phyloP scores from a whole-genome alignment of 2,888 invertebrate genomes.

The Neocrepidodera transversa region DNA sequence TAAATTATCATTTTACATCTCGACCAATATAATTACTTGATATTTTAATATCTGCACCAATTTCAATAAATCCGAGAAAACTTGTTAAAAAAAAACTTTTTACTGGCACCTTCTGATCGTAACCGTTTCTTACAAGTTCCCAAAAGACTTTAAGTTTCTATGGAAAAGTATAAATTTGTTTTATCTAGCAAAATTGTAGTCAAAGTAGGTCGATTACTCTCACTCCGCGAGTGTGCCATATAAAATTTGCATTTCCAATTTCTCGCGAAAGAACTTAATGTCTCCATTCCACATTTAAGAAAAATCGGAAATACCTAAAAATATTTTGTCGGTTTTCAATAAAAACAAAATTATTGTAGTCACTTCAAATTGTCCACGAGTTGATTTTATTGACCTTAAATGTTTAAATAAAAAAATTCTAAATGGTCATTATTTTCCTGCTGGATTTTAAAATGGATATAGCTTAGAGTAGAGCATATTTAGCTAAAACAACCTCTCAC shows the following conservation, averaged over 20 bases:
- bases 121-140: neutral
- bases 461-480: too few relatives aligned
- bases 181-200: conserved; percentile 25
- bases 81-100: neutral
- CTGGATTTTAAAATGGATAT: too few relatives aligned
- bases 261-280: conserved; percentile 21
- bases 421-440: too few relatives aligned
- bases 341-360: too few relatives aligned
- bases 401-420: too few relatives aligned
- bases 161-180: conserved; percentile 22
- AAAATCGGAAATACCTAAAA: conserved; percentile 5
- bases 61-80: neutral
- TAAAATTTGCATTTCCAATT: conserved; percentile 32
- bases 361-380: too few relatives aligned
- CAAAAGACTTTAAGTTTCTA: conserved; percentile 11
- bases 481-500: too few relatives aligned
- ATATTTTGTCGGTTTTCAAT: neutral
- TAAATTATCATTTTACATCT: too few relatives aligned
- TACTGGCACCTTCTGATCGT: neutral
- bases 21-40: neutral
- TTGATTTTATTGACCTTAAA: too few relatives aligned
- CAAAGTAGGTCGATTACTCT: conserved; percentile 19
- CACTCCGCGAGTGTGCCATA: conserved; percentile 14
- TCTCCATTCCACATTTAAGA: conserved; percentile 13
- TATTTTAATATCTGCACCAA: neutral